Evolutionary conservation across 2,797 vertebrate species (phyloP).

Genomic region (Calcarius lapponicus): DNA sequence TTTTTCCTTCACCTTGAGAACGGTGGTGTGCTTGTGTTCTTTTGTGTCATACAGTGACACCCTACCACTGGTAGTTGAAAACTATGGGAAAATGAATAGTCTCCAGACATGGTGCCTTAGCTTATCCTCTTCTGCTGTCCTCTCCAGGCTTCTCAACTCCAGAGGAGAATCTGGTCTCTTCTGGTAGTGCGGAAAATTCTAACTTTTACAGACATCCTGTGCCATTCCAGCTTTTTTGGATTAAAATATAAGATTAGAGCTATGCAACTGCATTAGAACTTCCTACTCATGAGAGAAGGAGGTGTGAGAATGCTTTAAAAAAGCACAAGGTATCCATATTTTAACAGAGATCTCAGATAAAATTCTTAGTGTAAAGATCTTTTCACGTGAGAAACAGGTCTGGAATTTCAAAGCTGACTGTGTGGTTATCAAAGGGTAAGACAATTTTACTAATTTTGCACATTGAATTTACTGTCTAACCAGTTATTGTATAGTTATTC

Average conservation of each 20-base stretch:
- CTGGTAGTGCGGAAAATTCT: background rate
- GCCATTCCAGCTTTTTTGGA: background rate
- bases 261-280: background rate
- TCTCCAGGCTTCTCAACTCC: background rate
- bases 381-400: background rate
- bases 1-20: too few species aligned
- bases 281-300: background rate
- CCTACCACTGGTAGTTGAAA: background rate
- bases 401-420: background rate
- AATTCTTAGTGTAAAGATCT: background rate
- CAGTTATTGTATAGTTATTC: background rate
- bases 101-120: background rate
- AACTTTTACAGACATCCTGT: background rate
- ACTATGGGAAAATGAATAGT: background rate
- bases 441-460: background rate
- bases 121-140: background rate
- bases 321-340: background rate
- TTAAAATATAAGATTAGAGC: background rate
- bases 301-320: background rate
- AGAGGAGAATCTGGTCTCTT: background rate
- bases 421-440: background rate
- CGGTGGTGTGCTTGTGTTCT: too few species aligned
- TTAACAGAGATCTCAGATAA: background rate
- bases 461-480: background rate
- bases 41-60: too few species aligned